Conservation (phyloP, 2,888 invertebrate species). For the Bembecia ichneumoniformis region DNA sequence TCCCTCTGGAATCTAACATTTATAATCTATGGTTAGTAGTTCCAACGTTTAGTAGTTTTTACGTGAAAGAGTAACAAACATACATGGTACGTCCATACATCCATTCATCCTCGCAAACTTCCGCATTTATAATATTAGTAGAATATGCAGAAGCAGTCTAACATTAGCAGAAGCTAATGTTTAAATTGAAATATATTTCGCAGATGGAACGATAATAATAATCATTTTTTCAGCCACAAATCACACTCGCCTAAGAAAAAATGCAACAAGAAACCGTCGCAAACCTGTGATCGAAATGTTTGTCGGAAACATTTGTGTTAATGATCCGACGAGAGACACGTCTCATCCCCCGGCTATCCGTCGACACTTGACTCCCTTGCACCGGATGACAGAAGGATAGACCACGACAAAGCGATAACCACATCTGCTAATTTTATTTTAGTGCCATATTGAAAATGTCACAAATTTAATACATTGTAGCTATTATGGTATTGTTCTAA, state of each 20-base stretch:
- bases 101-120: no score
- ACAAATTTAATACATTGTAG: neutral
- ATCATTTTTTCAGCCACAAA: neutral
- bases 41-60: no score
- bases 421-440: slow-evolving; percentile 10
- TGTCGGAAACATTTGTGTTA: slow-evolving; percentile 24
- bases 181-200: no score
- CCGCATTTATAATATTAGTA: no score
- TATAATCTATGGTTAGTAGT: no score
- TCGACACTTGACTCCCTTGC: slow-evolving; percentile 2
- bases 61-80: no score
- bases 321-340: slow-evolving; percentile 21
- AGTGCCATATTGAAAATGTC: slow-evolving; percentile 10
- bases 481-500: no score
- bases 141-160: no score
- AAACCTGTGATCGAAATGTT: neutral
- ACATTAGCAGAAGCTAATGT: no score
- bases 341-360: neutral
- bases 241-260: neutral
- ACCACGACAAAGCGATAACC: slow-evolving; percentile 18
- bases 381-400: slow-evolving; percentile 11
- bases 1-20: no score
- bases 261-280: neutral
- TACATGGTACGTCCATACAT: no score
- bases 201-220: no score